phyloP scores from a whole-genome alignment of 2,113 vertebrate genomes.

The Perccottus glenii region DNA sequence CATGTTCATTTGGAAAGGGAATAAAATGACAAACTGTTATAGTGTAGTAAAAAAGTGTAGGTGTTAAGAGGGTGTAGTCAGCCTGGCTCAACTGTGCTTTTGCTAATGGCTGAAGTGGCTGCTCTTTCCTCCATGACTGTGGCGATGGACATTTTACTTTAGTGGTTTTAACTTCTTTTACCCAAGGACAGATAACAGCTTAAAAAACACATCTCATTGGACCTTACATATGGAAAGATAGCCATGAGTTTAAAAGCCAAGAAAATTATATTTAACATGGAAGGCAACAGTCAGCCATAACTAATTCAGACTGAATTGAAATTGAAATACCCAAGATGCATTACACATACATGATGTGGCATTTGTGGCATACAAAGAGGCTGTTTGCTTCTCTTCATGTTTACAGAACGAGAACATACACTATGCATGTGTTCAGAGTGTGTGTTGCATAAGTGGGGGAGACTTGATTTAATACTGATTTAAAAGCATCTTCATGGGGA shows the following conservation, averaged over 20 bases:
- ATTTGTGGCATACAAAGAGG: slow-evolving; percentile 13
- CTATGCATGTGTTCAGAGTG: slow-evolving; percentile 15
- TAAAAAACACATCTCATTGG: slow-evolving; percentile 10
- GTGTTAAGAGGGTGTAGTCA: slow-evolving; percentile 38
- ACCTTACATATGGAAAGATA: slow-evolving; percentile 25
- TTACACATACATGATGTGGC: not conserved
- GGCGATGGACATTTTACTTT: slow-evolving; percentile 23
- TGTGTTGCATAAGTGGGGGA: not conserved
- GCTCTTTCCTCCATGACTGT: slow-evolving; percentile 35
- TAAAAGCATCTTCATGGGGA: slow-evolving; percentile 48
- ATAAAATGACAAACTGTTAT: not conserved
- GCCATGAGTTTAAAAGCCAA: slow-evolving; percentile 12
- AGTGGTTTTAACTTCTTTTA: slow-evolving; percentile 27
- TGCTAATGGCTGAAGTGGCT: slow-evolving; percentile 49
- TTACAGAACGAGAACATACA: slow-evolving; percentile 11
- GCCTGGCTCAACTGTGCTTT: slow-evolving; percentile 59
- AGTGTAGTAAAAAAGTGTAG: slow-evolving; percentile 8
- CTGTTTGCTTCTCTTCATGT: slow-evolving; percentile 16
- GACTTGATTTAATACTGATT: slow-evolving; percentile 66
- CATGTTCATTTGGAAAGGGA: slow-evolving; percentile 27
- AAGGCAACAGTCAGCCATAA: no score
- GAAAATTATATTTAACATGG: not conserved
- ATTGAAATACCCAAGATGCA: not conserved
- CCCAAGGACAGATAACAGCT: slow-evolving; percentile 20
- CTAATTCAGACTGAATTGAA: not conserved